Conservation (phyloP, 2,113 vertebrate genomes). For the Oryzias melastigma region DNA sequence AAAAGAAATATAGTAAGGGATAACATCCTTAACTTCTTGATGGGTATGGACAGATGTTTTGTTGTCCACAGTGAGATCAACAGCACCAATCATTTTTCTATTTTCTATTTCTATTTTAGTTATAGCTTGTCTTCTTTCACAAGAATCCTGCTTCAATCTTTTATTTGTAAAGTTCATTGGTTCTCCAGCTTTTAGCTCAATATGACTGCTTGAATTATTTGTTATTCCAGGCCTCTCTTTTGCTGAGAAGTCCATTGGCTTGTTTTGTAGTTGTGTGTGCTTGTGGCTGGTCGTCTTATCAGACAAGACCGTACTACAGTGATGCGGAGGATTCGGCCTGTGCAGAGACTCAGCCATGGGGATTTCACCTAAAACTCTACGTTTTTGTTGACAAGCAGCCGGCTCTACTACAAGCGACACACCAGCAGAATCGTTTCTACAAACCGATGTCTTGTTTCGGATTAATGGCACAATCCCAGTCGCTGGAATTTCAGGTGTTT, state of each 20-base stretch:
- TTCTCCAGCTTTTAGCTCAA: slow-evolving; percentile 73
- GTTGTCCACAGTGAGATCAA: slow-evolving; percentile 80
- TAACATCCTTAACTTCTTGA: slow-evolving; percentile 56
- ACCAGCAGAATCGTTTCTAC: slow-evolving; percentile 39
- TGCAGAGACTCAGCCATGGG: slow-evolving; percentile 52
- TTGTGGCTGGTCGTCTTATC: slow-evolving; percentile 13
- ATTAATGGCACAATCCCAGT: slow-evolving; percentile 50
- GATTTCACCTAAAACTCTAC: slow-evolving; percentile 22
- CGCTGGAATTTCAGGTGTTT: slow-evolving; percentile 7
- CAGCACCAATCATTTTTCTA: slow-evolving; percentile 50
- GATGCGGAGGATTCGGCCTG: slow-evolving; percentile 31
- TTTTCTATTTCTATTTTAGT: slow-evolving; percentile 51
- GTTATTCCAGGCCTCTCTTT: slow-evolving; percentile 48
- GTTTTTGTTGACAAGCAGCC: slow-evolving; percentile 31
- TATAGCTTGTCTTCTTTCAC: slow-evolving; percentile 64
- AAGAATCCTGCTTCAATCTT: slow-evolving; percentile 75
- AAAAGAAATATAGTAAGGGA: slow-evolving; percentile 12
- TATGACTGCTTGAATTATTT: slow-evolving; percentile 55
- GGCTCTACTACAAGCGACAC: slow-evolving; percentile 54
- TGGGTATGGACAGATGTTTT: slow-evolving; percentile 14
- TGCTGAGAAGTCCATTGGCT: slow-evolving; percentile 86
- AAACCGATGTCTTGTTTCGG: slow-evolving; percentile 25
- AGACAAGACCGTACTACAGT: slow-evolving; percentile 37
- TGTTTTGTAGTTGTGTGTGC: slow-evolving; percentile 63
- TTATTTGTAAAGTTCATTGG: slow-evolving; percentile 85